Base-by-base conservation (phyloP, 2,888 invertebrate genomes). In the Sinopyrophorus schimmeli region DNA sequence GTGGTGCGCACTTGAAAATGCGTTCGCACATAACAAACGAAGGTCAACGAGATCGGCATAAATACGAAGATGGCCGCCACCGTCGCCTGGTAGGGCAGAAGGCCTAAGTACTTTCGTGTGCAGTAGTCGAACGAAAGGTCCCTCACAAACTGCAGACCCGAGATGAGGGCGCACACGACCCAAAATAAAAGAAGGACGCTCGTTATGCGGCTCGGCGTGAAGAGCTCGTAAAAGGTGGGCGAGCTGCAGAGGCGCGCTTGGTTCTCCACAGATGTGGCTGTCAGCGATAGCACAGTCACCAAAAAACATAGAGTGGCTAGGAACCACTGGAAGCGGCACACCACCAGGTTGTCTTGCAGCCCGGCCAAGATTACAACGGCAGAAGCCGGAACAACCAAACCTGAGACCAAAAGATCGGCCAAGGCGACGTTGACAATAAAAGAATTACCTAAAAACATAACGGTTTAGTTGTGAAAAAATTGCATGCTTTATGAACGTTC, bases 101-200 rank as follows among this genome's bases (percentile, higher is more conserved):
- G 74, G 0, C 82, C 81, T 20, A 66, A 55, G 55, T 79, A 76
- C 18, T 70, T 68, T 2, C 83, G 75, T 5, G 76, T 74, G 66
- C 88, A 88, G 62, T 86, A 86, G 60, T 87, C 85, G 43, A 85
- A 86, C 14, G 85, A 85, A 1, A 82, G 67, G 6, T 77, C 76
- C 15, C 79, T 66, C 24, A 77, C 76, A 32, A 83, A 83, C 56
- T 89, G 88, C 1, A 81, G 62, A 0, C 77, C 79, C 0, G 84
- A 81, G 3, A 80, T 73, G 1, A 73, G 59, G 1, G 78, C 73
- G 31, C 84, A 78, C 6, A 81, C 54, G 2, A 73, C 47, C 81
- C 86, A 86, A 6, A 84, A 75, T 3, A 72, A 32, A 7, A 83
- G 46, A 7, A 83, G 72, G 0, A 81, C 66, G 0, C 75, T 62